Base-by-base conservation (phyloP, 2,888 invertebrate genomes). In the Ophion ellenae region DNA sequence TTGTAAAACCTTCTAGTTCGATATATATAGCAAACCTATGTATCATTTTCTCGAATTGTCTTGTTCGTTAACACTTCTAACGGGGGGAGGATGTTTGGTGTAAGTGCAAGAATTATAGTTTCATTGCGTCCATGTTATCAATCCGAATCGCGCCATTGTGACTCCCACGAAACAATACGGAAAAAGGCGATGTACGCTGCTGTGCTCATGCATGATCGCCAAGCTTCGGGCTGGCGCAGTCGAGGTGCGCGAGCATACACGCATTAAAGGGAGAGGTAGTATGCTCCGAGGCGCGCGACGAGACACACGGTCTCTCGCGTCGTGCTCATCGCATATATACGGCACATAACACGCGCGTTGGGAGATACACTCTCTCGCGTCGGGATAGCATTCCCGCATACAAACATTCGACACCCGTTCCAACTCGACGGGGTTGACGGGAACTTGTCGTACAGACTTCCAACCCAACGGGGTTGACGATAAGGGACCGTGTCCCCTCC, bases 31-130 rank as follows among this genome's bases (percentile, higher is more conserved):
- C 45, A 40, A 74, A 20, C 59, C 20, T 61, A 70, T 70, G 69
- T 47, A 70, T 47, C 47, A 74, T 59, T 40, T 20, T 63, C 24
- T 74, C 59, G 61, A 74, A 63, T 63, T 24, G 40, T 45, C 20
- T 74, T 74, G 74, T 40, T 45, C 61, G 63, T 73, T 36, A 32
- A 32, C 73, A 73, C 59, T 73, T 20, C 73, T 61, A 73, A 73
- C 73, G 59, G 10, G 73, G 74, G 63, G 74, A 74, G 73, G 36
- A 73, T 73, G 73, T 73, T 59, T 71, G 71, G 71, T 71, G 70
- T 47, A 14, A 24, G 24, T 24, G 2, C 24, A 1, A 24, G 24
- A 24, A 24, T 24, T 24, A 24, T 24, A 24, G 24, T 24, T 24
- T 24, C 24, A 24, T 24, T 24, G 24, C 24, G 1, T 24, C 24